phyloP scores from a whole-genome alignment of 2,797 vertebrate genomes.

The Alfaro cultratus region DNA sequence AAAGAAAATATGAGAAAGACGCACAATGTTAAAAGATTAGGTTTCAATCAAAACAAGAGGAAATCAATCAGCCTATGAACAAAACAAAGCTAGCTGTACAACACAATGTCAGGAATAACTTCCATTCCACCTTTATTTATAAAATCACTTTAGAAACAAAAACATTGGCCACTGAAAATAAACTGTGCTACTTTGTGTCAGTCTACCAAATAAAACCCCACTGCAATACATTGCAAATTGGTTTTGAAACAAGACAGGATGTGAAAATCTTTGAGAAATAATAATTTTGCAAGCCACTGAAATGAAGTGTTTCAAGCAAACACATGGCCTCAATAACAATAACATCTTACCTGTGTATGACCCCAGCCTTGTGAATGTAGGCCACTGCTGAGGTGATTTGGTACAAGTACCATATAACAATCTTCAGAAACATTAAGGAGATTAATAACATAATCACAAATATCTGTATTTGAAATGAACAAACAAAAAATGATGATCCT shows the following conservation, averaged over 20 bases:
- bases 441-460: not conserved
- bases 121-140: not conserved
- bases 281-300: not conserved
- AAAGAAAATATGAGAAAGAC: not conserved
- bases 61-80: not conserved
- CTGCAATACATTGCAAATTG: not conserved
- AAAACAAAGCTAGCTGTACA: not conserved
- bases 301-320: not conserved
- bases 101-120: not conserved
- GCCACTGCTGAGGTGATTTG: slow-evolving; percentile 95
- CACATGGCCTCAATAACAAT: not conserved
- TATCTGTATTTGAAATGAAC: not conserved
- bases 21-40: not conserved
- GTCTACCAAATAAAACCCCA: not conserved
- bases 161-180: not conserved
- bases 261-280: not conserved
- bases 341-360: slow-evolving; percentile 91
- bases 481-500: not conserved
- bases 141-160: not conserved
- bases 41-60: not conserved
- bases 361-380: slow-evolving; percentile 95
- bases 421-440: slow-evolving; percentile 74
- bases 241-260: not conserved
- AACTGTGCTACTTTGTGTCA: not conserved
- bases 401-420: slow-evolving; percentile 97